phyloP scores from a whole-genome alignment of 2,888 invertebrate species.

The Hipparchia semele region DNA sequence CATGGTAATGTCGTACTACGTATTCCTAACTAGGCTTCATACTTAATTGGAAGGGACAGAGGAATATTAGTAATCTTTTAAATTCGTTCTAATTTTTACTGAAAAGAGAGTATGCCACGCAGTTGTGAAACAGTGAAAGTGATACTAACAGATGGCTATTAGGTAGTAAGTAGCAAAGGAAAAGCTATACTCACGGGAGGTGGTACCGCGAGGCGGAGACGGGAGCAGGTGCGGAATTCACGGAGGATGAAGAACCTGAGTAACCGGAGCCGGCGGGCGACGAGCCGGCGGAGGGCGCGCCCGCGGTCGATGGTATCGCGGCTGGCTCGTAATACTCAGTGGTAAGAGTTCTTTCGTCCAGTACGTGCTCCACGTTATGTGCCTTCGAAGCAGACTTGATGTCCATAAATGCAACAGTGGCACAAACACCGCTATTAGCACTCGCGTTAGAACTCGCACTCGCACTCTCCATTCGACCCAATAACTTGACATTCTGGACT shows the following conservation, averaged over 20 bases:
- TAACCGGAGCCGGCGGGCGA: slow-evolving; percentile 84
- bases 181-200: slow-evolving; percentile 71
- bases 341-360: slow-evolving; percentile 93
- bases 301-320: slow-evolving; percentile 85
- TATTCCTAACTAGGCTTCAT: neutral
- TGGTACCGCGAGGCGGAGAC: slow-evolving; percentile 73
- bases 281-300: slow-evolving; percentile 80
- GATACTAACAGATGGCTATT: slow-evolving; percentile 48
- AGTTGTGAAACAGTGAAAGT: slow-evolving; percentile 25
- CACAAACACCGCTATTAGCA: slow-evolving; percentile 88
- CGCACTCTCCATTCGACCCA: slow-evolving; percentile 85
- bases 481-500: slow-evolving; percentile 97
- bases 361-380: slow-evolving; percentile 93
- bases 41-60: slow-evolving; percentile 7
- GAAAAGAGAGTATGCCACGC: neutral
- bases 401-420: slow-evolving; percentile 97
- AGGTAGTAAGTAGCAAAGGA: slow-evolving; percentile 33
- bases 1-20: too few species aligned
- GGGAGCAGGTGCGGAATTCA: slow-evolving; percentile 74
- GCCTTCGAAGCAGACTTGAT: slow-evolving; percentile 98
- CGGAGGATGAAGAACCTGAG: slow-evolving; percentile 85
- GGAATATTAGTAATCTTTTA: slow-evolving; percentile 3
- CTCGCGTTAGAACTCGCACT: slow-evolving; percentile 78
- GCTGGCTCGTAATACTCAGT: slow-evolving; percentile 96
- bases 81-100: neutral